Percentiles rank a stretch among this genome's conserved stretches.
Evolutionary conservation across 2,113 vertebrate species (phyloP).

Genomic region (Apodemus speciosus): DNA sequence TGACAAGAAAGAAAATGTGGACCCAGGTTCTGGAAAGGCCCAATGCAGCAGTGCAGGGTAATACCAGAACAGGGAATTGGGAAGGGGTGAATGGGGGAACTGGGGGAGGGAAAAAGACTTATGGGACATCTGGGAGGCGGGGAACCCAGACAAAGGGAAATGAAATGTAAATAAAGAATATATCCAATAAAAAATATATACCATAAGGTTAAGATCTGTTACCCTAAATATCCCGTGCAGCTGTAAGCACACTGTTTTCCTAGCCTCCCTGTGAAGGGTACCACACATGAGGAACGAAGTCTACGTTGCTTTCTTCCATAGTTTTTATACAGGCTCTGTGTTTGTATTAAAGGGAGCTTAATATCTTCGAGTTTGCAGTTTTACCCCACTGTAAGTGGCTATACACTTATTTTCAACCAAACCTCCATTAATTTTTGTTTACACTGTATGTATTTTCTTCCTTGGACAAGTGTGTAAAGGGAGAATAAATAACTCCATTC

Average conservation of each 20-base stretch:
- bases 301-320: not conserved
- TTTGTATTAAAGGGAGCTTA: conserved; percentile 10
- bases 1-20: too few species aligned
- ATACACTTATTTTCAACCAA: conserved; percentile 18
- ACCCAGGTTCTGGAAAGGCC: too few species aligned
- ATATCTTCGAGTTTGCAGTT: not conserved
- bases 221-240: not conserved
- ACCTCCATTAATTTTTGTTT: not conserved
- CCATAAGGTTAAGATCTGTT: not conserved
- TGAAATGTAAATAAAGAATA: too few species aligned
- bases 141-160: too few species aligned
- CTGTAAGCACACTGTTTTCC: conserved; percentile 7
- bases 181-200: too few species aligned
- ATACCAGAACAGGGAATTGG: too few species aligned
- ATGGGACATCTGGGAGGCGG: too few species aligned
- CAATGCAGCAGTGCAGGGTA: too few species aligned
- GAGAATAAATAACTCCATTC: not conserved
- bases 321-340: not conserved
- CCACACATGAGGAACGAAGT: conserved; percentile 13
- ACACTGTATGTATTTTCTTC: not conserved
- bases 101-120: too few species aligned
- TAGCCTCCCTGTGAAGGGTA: not conserved
- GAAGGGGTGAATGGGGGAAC: too few species aligned
- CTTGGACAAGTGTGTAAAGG: conserved; percentile 8
- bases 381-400: not conserved